Evolutionary conservation across 92 coral and sea anemone species (phyloP).

Genomic region (Porites divaricata): DNA sequence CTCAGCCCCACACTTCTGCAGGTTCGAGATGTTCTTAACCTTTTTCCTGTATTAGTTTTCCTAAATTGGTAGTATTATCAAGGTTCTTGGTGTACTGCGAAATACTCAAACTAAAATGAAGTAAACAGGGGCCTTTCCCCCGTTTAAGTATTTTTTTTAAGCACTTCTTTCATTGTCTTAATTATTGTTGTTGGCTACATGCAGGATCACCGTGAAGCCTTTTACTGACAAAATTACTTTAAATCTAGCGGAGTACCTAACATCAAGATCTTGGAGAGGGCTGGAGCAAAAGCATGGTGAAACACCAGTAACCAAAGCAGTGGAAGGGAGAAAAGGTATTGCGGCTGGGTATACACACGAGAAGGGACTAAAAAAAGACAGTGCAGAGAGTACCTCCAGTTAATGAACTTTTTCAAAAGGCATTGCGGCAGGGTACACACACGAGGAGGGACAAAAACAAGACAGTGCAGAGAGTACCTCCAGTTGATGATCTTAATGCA

Average conservation of each 20-base stretch:
- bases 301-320: constrained; percentile 74
- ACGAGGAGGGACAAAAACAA: constrained; percentile 53
- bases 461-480: constrained; percentile 10
- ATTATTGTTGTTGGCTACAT: too few species aligned
- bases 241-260: constrained; percentile 85
- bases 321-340: constrained; percentile 86
- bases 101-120: too few species aligned
- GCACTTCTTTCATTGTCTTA: too few species aligned
- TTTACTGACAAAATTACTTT: not conserved
- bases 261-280: constrained; percentile 91
- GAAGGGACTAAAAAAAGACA: not conserved
- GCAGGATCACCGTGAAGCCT: too few species aligned
- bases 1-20: constrained; percentile 82
- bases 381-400: not conserved
- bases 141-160: too few species aligned
- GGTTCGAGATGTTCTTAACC: constrained; percentile 42
- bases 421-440: constrained; percentile 87
- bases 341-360: constrained; percentile 22
- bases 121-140: too few species aligned
- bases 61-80: too few species aligned
- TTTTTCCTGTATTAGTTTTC: not conserved
- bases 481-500: not conserved
- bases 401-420: constrained; percentile 31
- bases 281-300: constrained; percentile 84
- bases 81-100: too few species aligned